A percentile compares a stretch with the other conserved stretches of the same genome.
phyloP scores from a whole-genome alignment of 2,113 vertebrate species.

The Ophthalmolycus amberensis region DNA sequence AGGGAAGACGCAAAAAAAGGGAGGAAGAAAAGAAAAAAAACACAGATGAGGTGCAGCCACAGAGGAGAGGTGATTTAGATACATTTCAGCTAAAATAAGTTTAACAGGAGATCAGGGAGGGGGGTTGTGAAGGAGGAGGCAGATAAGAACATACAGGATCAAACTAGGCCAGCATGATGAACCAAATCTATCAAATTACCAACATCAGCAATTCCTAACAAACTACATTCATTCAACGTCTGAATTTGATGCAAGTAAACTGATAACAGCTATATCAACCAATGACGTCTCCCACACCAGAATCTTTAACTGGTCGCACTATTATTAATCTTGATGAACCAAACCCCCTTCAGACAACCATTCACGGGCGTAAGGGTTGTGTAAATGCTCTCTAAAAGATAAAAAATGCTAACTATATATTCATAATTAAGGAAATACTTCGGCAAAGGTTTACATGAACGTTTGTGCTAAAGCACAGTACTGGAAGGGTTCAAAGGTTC shows the following conservation, averaged over 20 bases:
- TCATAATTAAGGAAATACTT: not conserved
- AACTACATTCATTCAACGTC: not conserved
- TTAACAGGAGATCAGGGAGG: slow-evolving; percentile 54
- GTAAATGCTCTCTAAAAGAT: not conserved
- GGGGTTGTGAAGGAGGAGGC: slow-evolving; percentile 3
- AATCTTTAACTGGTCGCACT: not conserved
- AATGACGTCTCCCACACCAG: not conserved
- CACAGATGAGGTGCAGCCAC: not conserved
- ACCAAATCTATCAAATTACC: not conserved
- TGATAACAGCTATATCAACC: not conserved
- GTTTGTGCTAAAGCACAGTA: not conserved
- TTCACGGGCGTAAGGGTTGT: not conserved
- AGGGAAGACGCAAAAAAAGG: not conserved
- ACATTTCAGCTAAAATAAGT: slow-evolving; percentile 64
- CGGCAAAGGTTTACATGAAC: not conserved
- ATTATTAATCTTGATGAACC: not conserved
- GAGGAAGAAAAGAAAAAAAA: not conserved
- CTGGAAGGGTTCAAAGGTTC: not conserved
- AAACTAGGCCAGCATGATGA: too few species aligned
- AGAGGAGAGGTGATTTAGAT: slow-evolving; percentile 74
- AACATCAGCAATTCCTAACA: not conserved
- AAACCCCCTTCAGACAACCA: not conserved
- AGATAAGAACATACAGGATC: not conserved
- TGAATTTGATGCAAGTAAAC: not conserved
- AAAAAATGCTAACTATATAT: not conserved